Base-by-base conservation (phyloP, 2,888 invertebrate genomes). In the Epistrophella euchroma region DNA sequence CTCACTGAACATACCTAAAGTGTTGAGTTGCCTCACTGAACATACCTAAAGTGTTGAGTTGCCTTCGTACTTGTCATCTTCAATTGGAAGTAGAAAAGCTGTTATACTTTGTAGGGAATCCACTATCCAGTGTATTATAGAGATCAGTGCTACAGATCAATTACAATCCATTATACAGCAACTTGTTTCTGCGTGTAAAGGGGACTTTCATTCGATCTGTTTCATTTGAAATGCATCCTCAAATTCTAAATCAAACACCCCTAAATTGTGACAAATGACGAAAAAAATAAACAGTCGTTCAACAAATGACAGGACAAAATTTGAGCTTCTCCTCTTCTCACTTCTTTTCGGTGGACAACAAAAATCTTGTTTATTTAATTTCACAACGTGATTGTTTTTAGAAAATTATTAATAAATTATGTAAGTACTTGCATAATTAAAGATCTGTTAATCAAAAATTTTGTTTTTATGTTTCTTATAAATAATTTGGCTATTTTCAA, bases 351-450 rank as follows among this genome's bases (percentile, higher is more conserved):
- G 19, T 19, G 15, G 10, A 28, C 3, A 35, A 19, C 19, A 47
- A 22, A 45, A 35, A 28, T 55, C 13, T 47, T 77, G n/a, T 77
- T 77, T 58, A 58, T 25, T 50, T 50, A 70, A 47, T 50, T 60
- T 76, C 25, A 50, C 22, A 43, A 45, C 58, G n/a, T 73, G 58
- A 73, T 73, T 40, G 22, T 35, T 45, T 58, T 62, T 58, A 43
- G 9, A n/a, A 15, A 72, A 32, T 32, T 40, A 19, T 5, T 17
- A 56, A 19, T 56, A 25, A 47, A 64, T 72, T 72, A 64, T 71
- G 78, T 78, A 78, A 78, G 78, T 56, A 56, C 5, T 22, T 7
- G 6, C 2, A 28, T 10, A 2, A 13, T 52, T 15, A 11, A 4
- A 47, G 2, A 45, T 10, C 11, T 47, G 1, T 11, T 2, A 19